Conservation (phyloP, 2,797 vertebrate genomes). For the Clarias laeviceps region DNA sequence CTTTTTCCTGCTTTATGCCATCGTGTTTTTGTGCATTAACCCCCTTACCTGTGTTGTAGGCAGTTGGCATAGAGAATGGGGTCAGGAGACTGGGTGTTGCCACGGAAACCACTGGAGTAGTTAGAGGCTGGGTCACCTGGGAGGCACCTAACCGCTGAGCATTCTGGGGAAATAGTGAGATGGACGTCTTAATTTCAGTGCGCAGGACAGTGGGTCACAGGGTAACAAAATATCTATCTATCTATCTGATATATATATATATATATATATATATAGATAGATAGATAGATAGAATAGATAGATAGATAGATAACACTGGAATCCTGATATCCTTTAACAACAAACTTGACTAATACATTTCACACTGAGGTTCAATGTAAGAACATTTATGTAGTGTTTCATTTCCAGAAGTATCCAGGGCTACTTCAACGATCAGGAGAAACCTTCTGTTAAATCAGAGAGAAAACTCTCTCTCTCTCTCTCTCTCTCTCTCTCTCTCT, state of each 20-base stretch:
- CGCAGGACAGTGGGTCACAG: neutral
- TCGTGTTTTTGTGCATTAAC: conserved; percentile 17
- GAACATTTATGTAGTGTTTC: conserved; percentile 1
- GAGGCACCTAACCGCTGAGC: conserved; percentile 88
- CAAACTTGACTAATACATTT: conserved; percentile 7
- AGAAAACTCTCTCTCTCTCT: neutral
- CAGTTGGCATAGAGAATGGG: conserved; percentile 95
- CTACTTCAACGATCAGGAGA: conserved; percentile 4
- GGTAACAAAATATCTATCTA: too few species aligned
- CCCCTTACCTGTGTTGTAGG: conserved; percentile 91
- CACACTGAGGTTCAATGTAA: neutral
- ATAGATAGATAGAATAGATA: too few species aligned
- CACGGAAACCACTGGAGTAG: conserved; percentile 95
- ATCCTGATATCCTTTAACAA: neutral
- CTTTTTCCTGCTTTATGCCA: neutral
- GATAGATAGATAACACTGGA: too few species aligned
- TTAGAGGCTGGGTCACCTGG: conserved; percentile 88
- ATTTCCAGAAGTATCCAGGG: neutral
- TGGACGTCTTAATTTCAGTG: conserved; percentile 2
- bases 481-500: neutral
- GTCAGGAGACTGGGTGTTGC: conserved; percentile 93
- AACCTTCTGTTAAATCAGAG: neutral
- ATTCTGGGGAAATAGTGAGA: conserved; percentile 76
- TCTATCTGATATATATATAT: too few species aligned
- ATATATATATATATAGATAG: too few species aligned